A percentile compares a stretch with the other conserved stretches of the same genome.
Evolutionary conservation across 2,888 invertebrate species (phyloP).

Genomic region (Oxycera nigricornis): DNA sequence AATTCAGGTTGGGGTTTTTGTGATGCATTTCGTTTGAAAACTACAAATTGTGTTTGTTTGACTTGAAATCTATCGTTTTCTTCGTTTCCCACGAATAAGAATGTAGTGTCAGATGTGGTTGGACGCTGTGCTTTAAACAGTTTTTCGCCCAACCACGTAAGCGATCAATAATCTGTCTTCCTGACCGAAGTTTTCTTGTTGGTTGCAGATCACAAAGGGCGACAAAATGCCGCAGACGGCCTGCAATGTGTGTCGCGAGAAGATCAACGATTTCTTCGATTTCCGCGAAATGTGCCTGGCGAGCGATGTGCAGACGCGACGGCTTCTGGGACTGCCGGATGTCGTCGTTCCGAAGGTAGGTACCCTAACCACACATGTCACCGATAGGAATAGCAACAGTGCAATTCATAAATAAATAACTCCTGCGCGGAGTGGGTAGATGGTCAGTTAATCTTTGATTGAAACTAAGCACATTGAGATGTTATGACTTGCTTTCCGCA

Average conservation of each 20-base stretch:
- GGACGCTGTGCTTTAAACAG: neutral
- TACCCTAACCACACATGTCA: constrained; percentile 18
- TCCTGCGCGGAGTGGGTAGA: too few relatives aligned
- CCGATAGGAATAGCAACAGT: too few relatives aligned
- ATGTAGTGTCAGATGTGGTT: too few relatives aligned
- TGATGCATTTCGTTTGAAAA: constrained; percentile 13
- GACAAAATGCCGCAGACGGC: constrained; percentile 71
- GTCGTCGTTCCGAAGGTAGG: constrained; percentile 49
- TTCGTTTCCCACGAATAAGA: too few relatives aligned
- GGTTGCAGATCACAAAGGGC: constrained; percentile 63
- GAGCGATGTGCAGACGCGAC: constrained; percentile 65
- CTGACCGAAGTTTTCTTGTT: constrained; percentile 38
- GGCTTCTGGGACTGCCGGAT: constrained; percentile 57
- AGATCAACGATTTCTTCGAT: constrained; percentile 69
- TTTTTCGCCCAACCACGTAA: neutral
- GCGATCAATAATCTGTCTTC: constrained; percentile 38
- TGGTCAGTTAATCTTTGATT: too few relatives aligned
- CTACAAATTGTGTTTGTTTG: neutral
- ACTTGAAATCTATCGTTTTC: too few relatives aligned
- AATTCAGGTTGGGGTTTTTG: constrained; percentile 51
- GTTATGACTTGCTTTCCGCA: too few relatives aligned
- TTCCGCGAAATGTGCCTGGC: constrained; percentile 67
- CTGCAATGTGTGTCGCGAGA: constrained; percentile 68
- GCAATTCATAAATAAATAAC: too few relatives aligned
- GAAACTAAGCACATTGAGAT: too few relatives aligned